phyloP scores from a whole-genome alignment of 2,888 invertebrate species.

The Drosophila paramelanica region DNA sequence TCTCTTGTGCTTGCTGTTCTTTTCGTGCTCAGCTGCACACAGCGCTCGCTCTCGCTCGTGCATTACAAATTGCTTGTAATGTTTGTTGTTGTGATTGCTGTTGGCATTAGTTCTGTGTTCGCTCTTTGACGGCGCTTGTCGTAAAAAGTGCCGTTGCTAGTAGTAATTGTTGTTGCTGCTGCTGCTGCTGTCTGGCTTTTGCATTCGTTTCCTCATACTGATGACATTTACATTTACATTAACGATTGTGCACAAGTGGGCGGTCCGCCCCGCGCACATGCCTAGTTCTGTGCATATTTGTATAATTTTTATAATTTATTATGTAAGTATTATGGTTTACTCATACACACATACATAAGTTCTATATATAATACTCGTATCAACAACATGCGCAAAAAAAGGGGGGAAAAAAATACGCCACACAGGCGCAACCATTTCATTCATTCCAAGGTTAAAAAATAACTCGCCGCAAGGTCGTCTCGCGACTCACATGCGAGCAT shows the following conservation, averaged over 20 bases:
- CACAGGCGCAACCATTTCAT: constrained; percentile 53
- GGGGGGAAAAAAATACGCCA: constrained; percentile 1
- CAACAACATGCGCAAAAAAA: constrained; percentile 43
- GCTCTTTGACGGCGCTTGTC: constrained; percentile 44
- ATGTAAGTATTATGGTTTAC: constrained; percentile 61
- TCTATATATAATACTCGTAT: constrained; percentile 44
- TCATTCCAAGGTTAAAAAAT: constrained; percentile 85
- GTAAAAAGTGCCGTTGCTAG: constrained; percentile 52
- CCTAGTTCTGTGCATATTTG: constrained; percentile 56
- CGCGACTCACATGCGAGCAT: constrained; percentile 58
- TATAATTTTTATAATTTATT: constrained; percentile 52
- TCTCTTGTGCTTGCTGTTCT: constrained; percentile 8
- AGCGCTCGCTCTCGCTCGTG: constrained; percentile 3
- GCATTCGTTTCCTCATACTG: constrained; percentile 64
- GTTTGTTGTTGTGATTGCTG: constrained; percentile 27
- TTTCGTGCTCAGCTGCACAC: not conserved
- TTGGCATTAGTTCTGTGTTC: constrained; percentile 35
- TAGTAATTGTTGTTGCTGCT: constrained; percentile 1
- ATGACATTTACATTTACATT: constrained; percentile 34
- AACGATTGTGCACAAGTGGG: constrained; percentile 12
- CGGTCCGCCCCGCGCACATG: constrained; percentile 13
- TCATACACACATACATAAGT: constrained; percentile 42
- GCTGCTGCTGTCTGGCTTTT: constrained; percentile 36
- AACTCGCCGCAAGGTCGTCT: constrained; percentile 84
- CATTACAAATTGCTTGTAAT: constrained; percentile 33